Base-by-base conservation (phyloP, 2,888 invertebrate species). In the Drosophila antonietae region DNA sequence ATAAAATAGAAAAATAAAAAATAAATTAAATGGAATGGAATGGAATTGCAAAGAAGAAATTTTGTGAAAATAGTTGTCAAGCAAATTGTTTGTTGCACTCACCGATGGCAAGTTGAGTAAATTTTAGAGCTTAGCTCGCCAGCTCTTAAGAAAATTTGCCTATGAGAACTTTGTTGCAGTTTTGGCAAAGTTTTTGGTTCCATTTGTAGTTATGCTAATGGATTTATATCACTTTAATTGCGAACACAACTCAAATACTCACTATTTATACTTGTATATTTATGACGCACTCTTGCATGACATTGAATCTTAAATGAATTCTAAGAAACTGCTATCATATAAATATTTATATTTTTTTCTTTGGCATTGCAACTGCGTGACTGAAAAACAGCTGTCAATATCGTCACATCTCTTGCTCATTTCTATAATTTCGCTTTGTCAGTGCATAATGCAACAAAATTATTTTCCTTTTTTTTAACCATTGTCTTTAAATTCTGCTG, bases 141-240 rank as follows among this genome's bases (percentile, higher is more conserved):
- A 49, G 64, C 61, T 72, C 59, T 62, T 52, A 57, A 66, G 51
- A 77, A 46, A 60, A 59, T 60, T 57, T 18, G 49, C 31, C 6
- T 20, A 28, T 39, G 31, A 57, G 31, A 65, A 66, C 66, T 78
- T 74, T 78, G 43, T 68, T 60, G 37, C 39, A 53, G 23, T 57
- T 61, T 57, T 33, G 1, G 8, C 7, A 53, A 61, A 62, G 46
- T 63, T 58, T 43, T 47, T 20, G 44, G 51, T 20, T 46, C 10
- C 18, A 51, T 46, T 70, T 62, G 52, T 35, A 67, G 46, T 57
- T 62, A 55, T 55, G 47, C 53, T 75, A 68, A 73, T 75, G 39
- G 56, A 73, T 47, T 62, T 57, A 57, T 44, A 49, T 61, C 23
- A 44, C 31, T 44, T 23, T 53, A 55, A 55, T 72, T 69, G 41